Conservation (phyloP, 2,113 vertebrate genomes). For the Gyps fulvus region DNA sequence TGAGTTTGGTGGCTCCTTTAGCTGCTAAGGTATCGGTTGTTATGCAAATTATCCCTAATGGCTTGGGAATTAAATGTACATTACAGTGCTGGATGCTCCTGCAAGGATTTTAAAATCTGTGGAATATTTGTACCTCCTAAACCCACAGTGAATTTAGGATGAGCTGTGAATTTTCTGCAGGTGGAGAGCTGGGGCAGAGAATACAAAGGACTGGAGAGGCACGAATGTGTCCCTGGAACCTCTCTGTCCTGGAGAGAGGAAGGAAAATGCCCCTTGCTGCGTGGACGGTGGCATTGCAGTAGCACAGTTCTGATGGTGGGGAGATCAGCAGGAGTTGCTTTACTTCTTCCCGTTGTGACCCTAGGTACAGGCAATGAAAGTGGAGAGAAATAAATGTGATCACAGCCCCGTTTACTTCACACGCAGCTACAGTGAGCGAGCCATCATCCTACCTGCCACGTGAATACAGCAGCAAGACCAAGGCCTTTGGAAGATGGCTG, state of each 20-base stretch:
- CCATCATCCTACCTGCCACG: neutral
- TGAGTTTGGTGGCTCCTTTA: neutral
- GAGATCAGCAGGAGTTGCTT: neutral
- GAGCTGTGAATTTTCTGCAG: neutral
- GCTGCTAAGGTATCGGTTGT: neutral
- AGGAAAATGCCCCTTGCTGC: neutral
- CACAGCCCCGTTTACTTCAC: neutral
- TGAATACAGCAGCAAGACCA: neutral
- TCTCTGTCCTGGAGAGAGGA: neutral
- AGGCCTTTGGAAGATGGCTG: neutral
- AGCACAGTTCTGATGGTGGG: neutral
- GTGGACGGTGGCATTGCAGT: neutral
- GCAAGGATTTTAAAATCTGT: neutral
- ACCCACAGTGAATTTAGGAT: neutral
- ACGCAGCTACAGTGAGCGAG: neutral
- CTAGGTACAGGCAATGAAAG: neutral
- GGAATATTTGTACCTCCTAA: neutral
- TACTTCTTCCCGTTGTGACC: neutral
- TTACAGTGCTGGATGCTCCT: neutral
- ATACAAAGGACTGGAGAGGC: neutral
- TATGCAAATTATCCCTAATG: neutral
- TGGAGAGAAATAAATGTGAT: neutral
- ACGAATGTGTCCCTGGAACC: neutral
- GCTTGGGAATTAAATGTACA: neutral
- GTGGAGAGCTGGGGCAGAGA: neutral